phyloP scores from a whole-genome alignment of 2,888 invertebrate genomes.

The Spialia ferax region DNA sequence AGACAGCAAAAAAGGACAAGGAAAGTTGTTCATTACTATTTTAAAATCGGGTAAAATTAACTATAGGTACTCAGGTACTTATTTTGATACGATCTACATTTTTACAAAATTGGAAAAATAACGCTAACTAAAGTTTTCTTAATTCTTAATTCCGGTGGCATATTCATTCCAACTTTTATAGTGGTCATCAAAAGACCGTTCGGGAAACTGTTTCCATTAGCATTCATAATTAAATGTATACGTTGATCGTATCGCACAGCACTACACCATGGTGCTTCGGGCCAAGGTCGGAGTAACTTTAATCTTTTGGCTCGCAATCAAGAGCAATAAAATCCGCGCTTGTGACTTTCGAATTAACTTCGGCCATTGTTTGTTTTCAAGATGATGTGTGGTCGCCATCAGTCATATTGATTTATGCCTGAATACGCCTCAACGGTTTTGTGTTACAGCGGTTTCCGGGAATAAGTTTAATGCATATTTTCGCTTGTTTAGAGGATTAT shows the following conservation, averaged over 20 bases:
- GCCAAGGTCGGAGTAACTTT: conserved; percentile 58
- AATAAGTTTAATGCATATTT: not conserved
- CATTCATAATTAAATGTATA: conserved; percentile 8
- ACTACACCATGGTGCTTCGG: conserved; percentile 17
- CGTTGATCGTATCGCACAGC: conserved; percentile 16
- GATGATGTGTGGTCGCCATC: conserved; percentile 47
- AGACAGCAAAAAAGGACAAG: no score
- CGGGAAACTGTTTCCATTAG: not conserved
- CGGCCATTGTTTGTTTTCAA: conserved; percentile 49
- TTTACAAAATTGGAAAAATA: no score
- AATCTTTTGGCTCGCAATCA: conserved; percentile 62
- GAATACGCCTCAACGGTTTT: not conserved
- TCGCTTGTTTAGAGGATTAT: no score
- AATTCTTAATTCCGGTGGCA: not conserved
- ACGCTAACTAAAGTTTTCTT: no score
- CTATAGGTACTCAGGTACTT: no score
- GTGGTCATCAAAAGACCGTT: not conserved
- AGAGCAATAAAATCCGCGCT: conserved; percentile 46
- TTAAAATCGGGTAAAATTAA: no score
- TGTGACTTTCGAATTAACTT: conserved; percentile 56
- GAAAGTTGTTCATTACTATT: no score
- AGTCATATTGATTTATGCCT: conserved; percentile 43
- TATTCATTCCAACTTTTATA: not conserved
- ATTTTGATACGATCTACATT: no score
- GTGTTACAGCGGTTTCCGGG: not conserved